Conservation (phyloP, 2,113 vertebrate species). For the Chloroceryle aenea region DNA sequence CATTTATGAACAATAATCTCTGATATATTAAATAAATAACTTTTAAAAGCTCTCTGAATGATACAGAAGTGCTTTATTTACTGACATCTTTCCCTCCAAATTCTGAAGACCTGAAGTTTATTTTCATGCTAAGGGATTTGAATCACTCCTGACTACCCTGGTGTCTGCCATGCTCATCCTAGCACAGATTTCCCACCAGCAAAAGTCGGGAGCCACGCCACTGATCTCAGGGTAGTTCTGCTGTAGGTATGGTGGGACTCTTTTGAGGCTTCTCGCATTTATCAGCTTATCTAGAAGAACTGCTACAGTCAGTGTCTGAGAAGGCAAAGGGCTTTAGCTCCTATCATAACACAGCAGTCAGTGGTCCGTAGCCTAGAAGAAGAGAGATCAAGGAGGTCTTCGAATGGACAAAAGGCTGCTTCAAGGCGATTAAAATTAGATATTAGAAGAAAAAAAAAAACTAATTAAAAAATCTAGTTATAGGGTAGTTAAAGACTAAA, state of each 20-base stretch:
- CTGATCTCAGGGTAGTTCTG: background rate
- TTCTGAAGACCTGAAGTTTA: background rate
- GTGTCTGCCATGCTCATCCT: background rate
- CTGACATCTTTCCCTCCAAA: background rate
- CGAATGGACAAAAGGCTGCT: background rate
- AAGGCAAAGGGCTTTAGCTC: background rate
- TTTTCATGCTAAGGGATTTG: background rate
- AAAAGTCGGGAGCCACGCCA: background rate
- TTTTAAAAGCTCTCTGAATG: background rate
- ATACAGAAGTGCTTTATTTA: background rate
- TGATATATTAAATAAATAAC: background rate
- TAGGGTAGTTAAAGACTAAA: background rate
- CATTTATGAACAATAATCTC: background rate
- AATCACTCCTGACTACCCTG: background rate
- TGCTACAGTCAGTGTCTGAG: background rate
- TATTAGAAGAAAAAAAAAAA: background rate
- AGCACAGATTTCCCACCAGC: background rate
- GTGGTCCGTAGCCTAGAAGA: background rate
- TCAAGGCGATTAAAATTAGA: background rate
- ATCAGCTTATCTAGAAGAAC: background rate
- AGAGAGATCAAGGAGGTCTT: background rate
- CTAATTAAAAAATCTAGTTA: background rate
- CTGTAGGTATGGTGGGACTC: too few relatives aligned
- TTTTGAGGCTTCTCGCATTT: background rate
- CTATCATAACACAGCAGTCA: background rate